Evolutionary conservation across 2,797 vertebrate species (phyloP), one percentile per base, ranked within the genome.

Genomic region (Scarus forsteni): DNA sequence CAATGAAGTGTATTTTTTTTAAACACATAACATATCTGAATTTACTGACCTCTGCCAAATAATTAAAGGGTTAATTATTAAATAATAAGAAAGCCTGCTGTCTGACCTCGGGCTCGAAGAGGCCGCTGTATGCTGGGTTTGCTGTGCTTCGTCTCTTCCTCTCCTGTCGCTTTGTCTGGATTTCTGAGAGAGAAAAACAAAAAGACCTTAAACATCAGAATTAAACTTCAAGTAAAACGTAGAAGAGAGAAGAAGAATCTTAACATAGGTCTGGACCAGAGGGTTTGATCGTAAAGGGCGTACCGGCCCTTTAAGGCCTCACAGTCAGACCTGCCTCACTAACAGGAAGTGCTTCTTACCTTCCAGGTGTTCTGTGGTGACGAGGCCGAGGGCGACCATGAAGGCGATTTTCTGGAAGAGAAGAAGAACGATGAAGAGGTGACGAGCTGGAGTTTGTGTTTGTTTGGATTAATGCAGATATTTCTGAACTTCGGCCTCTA

Each of bases 61-160:
- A n/a, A n/a, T n/a, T n/a, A n/a, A n/a, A n/a, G n/a, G n/a, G n/a
- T n/a, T n/a, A n/a, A n/a, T n/a, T n/a, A n/a, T n/a, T n/a, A n/a
- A n/a, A n/a, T n/a, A n/a, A n/a, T n/a, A n/a, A n/a, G n/a, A n/a
- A n/a, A n/a, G n/a, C n/a, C n/a, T 14, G 11, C 13, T 5, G 11
- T 11, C 83, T 79, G 56, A 99, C 98, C 96, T 99, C 98, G 0
- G 98, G 95, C 81, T 99, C 97, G 48, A 97, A 94, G 87, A 97
- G 92, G 86, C 97, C 95, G 69, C 98, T 99, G 91, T 99, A 99
- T 55, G 97, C 95, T 0, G 98, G 98, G 85, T 98, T 99, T 14
- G 98, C 98, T 1, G 98, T 99, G 92, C 97, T 99, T 65, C 98
- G 91, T 70, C 98, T 94, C 92, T 99, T 99, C 79, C 98, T 95